These are phyloP conservation scores for Phoxinus phoxinus DNA, from an alignment of 2,113 vertebrate genomes.

Conservation along the genomic window DNA sequence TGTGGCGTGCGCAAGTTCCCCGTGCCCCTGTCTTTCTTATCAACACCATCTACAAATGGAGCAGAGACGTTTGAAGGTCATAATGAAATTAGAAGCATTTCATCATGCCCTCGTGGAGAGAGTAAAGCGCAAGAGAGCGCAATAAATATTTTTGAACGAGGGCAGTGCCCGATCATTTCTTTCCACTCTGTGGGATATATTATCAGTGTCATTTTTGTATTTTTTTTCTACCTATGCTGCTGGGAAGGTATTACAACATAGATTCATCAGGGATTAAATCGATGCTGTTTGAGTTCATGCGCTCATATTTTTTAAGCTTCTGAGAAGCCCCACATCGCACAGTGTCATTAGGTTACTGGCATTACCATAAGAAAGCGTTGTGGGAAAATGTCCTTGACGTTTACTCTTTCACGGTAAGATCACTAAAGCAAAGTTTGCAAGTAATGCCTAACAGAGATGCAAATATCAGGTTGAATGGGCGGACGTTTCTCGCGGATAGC, in stretches of 20 bases:
- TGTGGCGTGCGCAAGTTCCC: background rate
- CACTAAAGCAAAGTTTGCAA: conserved; percentile 25
- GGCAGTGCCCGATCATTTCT: conserved; percentile 42
- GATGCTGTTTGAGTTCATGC: conserved; percentile 7
- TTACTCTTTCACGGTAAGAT: conserved; percentile 8
- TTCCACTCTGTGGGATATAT: conserved; percentile 27
- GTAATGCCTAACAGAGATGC: background rate
- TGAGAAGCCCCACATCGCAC: conserved; percentile 9
- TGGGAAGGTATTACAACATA: background rate
- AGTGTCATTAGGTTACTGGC: conserved; percentile 14
- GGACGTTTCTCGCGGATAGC: background rate
- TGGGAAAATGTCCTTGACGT: conserved; percentile 19
- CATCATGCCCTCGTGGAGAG: conserved; percentile 66
- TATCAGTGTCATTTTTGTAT: background rate
- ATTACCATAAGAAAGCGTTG: conserved; percentile 42
- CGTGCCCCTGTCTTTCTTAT: conserved; percentile 36
- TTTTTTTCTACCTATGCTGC: background rate
- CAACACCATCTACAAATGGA: conserved; percentile 24
- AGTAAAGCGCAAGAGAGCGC: conserved; percentile 59
- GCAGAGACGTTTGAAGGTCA: conserved; percentile 66
- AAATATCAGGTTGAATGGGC: background rate
- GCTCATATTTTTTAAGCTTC: conserved; percentile 12
- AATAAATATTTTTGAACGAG: conserved; percentile 67
- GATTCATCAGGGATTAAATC: conserved; percentile 4
- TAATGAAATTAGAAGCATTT: conserved; percentile 69